These are phyloP conservation scores for Sebastes schlegelii DNA, from an alignment of 2,113 vertebrate species.

Conservation along the genomic window DNA sequence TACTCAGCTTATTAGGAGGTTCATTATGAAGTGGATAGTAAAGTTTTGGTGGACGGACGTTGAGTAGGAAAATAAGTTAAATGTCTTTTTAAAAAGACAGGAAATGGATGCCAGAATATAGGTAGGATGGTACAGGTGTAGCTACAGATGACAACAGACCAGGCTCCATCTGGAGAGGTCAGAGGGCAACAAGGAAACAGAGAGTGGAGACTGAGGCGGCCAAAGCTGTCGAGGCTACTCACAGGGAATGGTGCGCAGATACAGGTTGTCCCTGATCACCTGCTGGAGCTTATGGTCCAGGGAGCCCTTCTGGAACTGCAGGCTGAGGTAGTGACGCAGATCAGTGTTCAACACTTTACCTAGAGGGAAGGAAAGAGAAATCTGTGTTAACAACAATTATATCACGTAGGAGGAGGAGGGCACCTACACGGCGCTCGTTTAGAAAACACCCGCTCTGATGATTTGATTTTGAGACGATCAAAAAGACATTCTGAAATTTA, in stretches of 20 bases:
- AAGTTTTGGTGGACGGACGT: neutral
- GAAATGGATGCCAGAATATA: neutral
- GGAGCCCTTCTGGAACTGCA: slow-evolving; percentile 99
- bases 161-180: slow-evolving; percentile 43
- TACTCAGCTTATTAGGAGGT: neutral
- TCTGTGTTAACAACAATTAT: slow-evolving; percentile 43
- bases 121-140: neutral
- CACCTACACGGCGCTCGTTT: neutral
- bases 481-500: slow-evolving; percentile 5
- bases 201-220: slow-evolving; percentile 1
- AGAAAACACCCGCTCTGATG: neutral
- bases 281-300: slow-evolving; percentile 99
- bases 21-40: neutral
- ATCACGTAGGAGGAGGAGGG: neutral
- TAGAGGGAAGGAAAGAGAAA: slow-evolving; percentile 61
- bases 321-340: slow-evolving; percentile 97
- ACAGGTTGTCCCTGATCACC: slow-evolving; percentile 99
- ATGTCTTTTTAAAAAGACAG: neutral
- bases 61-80: neutral
- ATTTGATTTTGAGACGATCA: slow-evolving; percentile 9
- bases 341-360: slow-evolving; percentile 98
- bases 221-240: slow-evolving; percentile 80
- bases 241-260: slow-evolving; percentile 99
- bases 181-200: slow-evolving; percentile 25
- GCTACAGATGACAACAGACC: slow-evolving; percentile 34